Conservation (phyloP, 92 coral and sea anemone species). For the Epizoanthus rinbou region DNA sequence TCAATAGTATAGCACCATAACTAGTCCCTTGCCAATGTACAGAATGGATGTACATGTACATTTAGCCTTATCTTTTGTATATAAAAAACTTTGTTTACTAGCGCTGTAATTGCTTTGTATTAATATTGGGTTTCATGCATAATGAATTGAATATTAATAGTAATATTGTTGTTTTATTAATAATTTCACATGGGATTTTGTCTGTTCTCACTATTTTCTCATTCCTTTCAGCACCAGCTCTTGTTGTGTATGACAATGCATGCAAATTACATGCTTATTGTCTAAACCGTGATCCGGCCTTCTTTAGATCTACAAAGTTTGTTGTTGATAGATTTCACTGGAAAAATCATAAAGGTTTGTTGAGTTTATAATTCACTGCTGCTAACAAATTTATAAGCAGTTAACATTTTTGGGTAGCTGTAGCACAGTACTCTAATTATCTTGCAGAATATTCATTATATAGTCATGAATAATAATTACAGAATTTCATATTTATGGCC, state of each 20-base stretch:
- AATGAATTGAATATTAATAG: neutral
- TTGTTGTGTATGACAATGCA: constrained; percentile 27
- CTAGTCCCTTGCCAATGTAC: neutral
- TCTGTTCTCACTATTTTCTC: neutral
- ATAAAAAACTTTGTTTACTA: too few species aligned
- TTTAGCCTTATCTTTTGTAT: too few species aligned
- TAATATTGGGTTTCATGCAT: neutral
- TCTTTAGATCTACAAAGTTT: constrained; percentile 29
- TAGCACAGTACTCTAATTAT: too few species aligned
- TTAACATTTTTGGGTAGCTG: too few species aligned
- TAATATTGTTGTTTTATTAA: too few species aligned
- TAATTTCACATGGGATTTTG: neutral
- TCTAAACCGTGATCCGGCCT: constrained; percentile 33
- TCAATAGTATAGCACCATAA: neutral
- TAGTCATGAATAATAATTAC: too few species aligned
- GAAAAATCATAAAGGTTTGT: constrained; percentile 40
- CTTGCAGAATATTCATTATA: too few species aligned
- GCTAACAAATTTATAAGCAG: too few species aligned
- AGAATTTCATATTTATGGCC: too few species aligned
- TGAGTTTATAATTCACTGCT: neutral
- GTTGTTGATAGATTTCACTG: constrained; percentile 39
- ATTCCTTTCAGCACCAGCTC: constrained; percentile 14
- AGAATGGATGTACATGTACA: too few species aligned
- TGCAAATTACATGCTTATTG: constrained; percentile 27
- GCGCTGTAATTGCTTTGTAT: neutral